These are phyloP conservation scores for Pectinophora gossypiella DNA, from an alignment of 1,140 invertebrate species.

Conservation along the genomic window DNA sequence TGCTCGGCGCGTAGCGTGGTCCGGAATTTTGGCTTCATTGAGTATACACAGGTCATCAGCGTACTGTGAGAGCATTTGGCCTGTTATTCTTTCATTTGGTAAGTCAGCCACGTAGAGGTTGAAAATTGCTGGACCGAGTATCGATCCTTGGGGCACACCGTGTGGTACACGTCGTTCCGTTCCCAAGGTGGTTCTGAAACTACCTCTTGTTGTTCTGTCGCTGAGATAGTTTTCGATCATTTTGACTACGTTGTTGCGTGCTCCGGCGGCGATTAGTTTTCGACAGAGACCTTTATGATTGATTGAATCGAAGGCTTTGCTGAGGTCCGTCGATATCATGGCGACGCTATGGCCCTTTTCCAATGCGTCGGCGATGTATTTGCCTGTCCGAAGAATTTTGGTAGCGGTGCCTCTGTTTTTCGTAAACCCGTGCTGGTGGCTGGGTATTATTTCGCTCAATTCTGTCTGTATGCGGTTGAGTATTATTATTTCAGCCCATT, in stretches of 20 bases:
- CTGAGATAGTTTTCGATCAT: slow-evolving; percentile 12
- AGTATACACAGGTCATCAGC: slow-evolving; percentile 12
- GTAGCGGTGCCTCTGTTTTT: slow-evolving; percentile 6
- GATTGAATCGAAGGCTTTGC: slow-evolving; percentile 9
- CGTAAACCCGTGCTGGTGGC: slow-evolving; percentile 6
- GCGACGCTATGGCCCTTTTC: slow-evolving; percentile 2
- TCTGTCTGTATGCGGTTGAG: neutral
- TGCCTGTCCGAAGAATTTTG: slow-evolving; percentile 4
- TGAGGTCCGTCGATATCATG: slow-evolving; percentile 9
- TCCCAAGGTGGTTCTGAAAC: slow-evolving; percentile 6
- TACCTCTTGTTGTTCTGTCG: slow-evolving; percentile 2
- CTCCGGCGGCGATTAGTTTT: slow-evolving; percentile 6
- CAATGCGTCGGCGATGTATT: slow-evolving; percentile 7
- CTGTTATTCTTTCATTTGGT: slow-evolving; percentile 1
- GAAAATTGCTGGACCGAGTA: slow-evolving; percentile 9
- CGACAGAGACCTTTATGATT: slow-evolving; percentile 9
- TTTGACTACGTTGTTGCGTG: slow-evolving; percentile 11
- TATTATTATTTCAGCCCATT: slow-evolving; percentile 2
- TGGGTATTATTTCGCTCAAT: neutral
- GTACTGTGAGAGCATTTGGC: slow-evolving; percentile 7
- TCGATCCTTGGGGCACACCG: slow-evolving; percentile 12
- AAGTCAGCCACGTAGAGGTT: slow-evolving; percentile 9
- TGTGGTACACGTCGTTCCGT: neutral
- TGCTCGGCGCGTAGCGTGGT: slow-evolving; percentile 8
- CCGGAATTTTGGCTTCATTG: slow-evolving; percentile 6